A percentile compares a stretch with the other conserved stretches of the same genome.
Conservation (phyloP, 1,140 invertebrate species). For the Epicauta chinensis region DNA sequence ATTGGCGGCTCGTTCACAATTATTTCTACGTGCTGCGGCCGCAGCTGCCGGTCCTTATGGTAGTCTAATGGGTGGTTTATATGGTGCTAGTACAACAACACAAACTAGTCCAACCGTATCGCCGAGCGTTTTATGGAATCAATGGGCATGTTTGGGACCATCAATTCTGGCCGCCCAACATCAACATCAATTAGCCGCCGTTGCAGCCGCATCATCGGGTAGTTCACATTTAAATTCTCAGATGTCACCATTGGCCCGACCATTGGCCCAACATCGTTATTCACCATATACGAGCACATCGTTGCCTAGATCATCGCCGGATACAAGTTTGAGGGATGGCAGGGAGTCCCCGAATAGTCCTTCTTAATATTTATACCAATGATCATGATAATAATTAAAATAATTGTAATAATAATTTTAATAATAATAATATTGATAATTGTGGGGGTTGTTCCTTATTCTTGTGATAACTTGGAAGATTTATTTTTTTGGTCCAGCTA, state of each 20-base stretch:
- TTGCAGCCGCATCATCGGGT: conserved; percentile 40
- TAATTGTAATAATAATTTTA: too few relatives aligned
- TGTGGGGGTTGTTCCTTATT: conserved; percentile 3
- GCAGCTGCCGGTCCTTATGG: conserved; percentile 50
- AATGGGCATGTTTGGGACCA: conserved; percentile 55
- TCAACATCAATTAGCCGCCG: conserved; percentile 38
- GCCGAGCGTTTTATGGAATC: conserved; percentile 51
- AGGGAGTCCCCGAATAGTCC: conserved; percentile 48
- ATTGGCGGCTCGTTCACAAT: conserved; percentile 59
- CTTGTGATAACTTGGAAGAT: conserved; percentile 19
- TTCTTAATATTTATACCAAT: conserved; percentile 40
- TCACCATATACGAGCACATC: conserved; percentile 47
- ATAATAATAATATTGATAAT: too few relatives aligned
- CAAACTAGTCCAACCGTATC: conserved; percentile 30
- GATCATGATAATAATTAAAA: too few relatives aligned
- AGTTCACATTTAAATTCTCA: conserved; percentile 48
- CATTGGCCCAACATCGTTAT: conserved; percentile 50
- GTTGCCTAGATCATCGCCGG: conserved; percentile 48
- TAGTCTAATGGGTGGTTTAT: conserved; percentile 45
- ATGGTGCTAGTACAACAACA: conserved; percentile 47
- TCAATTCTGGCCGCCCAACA: conserved; percentile 44
- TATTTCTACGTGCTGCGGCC: conserved; percentile 60
- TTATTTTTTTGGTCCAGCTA: too few relatives aligned
- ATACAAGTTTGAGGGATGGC: conserved; percentile 45
- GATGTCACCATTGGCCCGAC: conserved; percentile 44